Base-by-base conservation (phyloP, 2,888 invertebrate genomes). In the Volucella bombylans region DNA sequence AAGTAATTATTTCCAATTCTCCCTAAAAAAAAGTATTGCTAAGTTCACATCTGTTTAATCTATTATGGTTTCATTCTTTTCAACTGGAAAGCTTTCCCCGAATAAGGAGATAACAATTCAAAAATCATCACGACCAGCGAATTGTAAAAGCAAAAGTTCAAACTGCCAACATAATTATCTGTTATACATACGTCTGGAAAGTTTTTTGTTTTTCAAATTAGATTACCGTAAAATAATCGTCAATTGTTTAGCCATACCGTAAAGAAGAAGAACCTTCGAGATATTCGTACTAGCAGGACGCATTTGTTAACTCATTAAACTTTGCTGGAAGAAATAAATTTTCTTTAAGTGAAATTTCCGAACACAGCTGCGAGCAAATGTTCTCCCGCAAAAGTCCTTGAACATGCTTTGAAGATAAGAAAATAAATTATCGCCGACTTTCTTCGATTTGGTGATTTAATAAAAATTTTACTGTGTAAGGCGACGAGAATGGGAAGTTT, bases 131-230 rank as follows among this genome's bases (percentile, higher is more conserved):
- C 31, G 50, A 59, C 67, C 65, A n/a, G 65, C 12, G 31, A 41
- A 64, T 67, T 59, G 41, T 41, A 9, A n/a, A 39, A 59, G 65
- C 67, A 49, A 59, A 74, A 67, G 74, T 74, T 74, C 41, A 65
- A 65, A 59, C 65, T 57, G 57, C 50, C 50, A 65, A 74, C 73
- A 65, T 74, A 74, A 74, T 74, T 74, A 67, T 65, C 74, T 74
- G 74, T 67, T 74, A 74, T 74, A 74, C 74, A 67, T 67, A 59
- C 74, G 67, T 67, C 57, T 67, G 74, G 50, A 67, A 74, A 67
- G 65, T 74, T 54, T 59, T 39, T 43, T 74, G 23, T 64, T 49
- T 55, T 49, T 55, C 47, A 59, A 65, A 74, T 67, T 67, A 43
- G 74, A 67, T 74, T 74, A 67, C 59, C 49, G 50, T 67, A 12